These are phyloP conservation scores for Bagarius yarrelli DNA, from an alignment of 2,113 vertebrate genomes.

Conservation along the genomic window DNA sequence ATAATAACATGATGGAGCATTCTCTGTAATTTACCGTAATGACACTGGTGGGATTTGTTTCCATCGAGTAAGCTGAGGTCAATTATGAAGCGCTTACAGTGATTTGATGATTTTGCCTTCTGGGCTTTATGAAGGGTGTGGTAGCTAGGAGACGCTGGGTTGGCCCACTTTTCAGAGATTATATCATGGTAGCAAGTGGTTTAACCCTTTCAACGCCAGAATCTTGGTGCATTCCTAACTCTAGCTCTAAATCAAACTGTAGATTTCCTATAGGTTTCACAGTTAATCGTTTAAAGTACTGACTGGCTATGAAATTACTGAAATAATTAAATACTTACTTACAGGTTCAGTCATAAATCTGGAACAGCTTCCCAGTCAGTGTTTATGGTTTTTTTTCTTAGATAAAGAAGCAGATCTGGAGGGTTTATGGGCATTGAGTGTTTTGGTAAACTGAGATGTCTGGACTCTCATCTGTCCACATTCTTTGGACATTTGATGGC, in stretches of 20 bases:
- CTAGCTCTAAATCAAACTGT: not conserved
- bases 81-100: conserved; percentile 9
- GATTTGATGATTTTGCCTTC: conserved; percentile 8
- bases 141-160: not conserved
- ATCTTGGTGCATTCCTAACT: not conserved
- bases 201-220: not conserved
- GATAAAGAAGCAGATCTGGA: too few relatives aligned
- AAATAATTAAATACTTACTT: not conserved
- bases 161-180: conserved; percentile 17
- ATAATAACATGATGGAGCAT: conserved; percentile 8
- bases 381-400: too few relatives aligned
- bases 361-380: too few relatives aligned
- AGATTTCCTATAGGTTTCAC: not conserved
- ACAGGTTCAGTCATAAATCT: too few relatives aligned
- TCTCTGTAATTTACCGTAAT: not conserved
- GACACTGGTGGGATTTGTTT: not conserved
- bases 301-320: not conserved
- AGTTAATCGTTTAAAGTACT: not conserved
- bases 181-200: not conserved
- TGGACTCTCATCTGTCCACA: too few relatives aligned
- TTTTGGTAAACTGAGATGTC: too few relatives aligned
- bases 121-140: not conserved
- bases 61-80: not conserved
- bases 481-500: too few relatives aligned
- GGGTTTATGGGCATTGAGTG: too few relatives aligned